Base-by-base conservation (phyloP, 1,140 invertebrate genomes). In the Aphaenogaster rudis region DNA sequence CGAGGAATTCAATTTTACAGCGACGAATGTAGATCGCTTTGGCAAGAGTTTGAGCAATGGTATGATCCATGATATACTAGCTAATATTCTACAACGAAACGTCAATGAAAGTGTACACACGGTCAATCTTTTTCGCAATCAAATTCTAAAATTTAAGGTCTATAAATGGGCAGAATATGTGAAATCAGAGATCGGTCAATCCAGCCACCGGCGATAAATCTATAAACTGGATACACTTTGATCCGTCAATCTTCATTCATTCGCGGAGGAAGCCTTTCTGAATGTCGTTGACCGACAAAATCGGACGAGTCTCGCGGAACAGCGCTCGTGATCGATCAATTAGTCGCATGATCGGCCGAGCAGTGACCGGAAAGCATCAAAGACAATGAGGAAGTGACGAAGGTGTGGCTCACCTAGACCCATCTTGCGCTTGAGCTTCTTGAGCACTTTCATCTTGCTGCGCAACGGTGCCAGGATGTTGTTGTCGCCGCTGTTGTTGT, bases 381-480 rank as follows among this genome's bases (percentile, higher is more conserved):
- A 57, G 9, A 57, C 54, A 72, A 39, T 13, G n/a, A 86, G 9
- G 48, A 54, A 86, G 36, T 48, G 80, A 79, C 7, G 67, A 3
- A 82, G 87, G 78, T 84, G 74, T 78, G 88, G 86, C 96, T 95
- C 93, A 96, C 96, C 96, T 94, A 96, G 80, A 42, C 96, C 96
- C 93, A 96, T 96, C 88, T 96, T 96, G 85, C 94, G 94, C 91
- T 96, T 96, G 87, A 96, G 94, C 85, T 96, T 96, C 93, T 96
- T 96, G 2, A 96, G 93, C 69, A 96, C 96, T 94, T 96, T 96
- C 96, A 96, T 96, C 90, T 96, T 96, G 94, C 92, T 95, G 48
- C 95, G 92, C 39, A 96, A 82, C 0, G 96, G 95, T 48, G 95
- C 95, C 36, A 96, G 88, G 45, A 96, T 95, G 85, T 96, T 95